Evolutionary conservation across 1,140 invertebrate species (phyloP), one percentile per base, ranked within the genome.

Genomic region (Drosophila repletoides): DNA sequence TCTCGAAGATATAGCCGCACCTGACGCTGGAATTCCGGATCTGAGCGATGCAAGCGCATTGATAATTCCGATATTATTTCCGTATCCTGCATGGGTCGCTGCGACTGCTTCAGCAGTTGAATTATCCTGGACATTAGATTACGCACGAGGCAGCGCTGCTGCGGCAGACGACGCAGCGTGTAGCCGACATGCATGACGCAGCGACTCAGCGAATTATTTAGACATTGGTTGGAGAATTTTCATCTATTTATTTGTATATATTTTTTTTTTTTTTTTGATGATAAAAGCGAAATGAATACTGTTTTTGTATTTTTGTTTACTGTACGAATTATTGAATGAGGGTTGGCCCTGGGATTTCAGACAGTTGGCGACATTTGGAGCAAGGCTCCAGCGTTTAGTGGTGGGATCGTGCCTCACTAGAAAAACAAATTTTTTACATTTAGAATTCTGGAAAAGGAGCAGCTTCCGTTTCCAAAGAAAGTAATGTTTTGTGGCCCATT

Each of bases 11-110:
- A 65, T 19, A 65, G 1, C 0, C 28, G 34, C 53, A 83, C 63
- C 33, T 83, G 76, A 0, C 63, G 68, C 21, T 69, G 53, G 17
- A 81, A 81, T 1, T 76, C 77, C 0, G 72, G 34, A 53, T 83
- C 77, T 6, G 0, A 9, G 9, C 76, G 77, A 0, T 10, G 38
- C 9, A 65, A 64, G 2, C 31, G 29, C 2, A 4, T 2, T 0
- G 21, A 24, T 7, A 80, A 4, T 0, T 14, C 12, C 9, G 15
- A 24, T 5, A 64, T 9, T 26, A 81, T 41, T 26, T 81, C 76
- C 17, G 4, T 21, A 12, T 61, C 49, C 0, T 26, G 34, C 68
- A 81, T 43, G 2, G 77, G 72, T 1, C 73, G 63, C 1, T 22
- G 29, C 4, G 56, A 12, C 1, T 63, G 31, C 31, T 55, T 34